Base-by-base conservation (phyloP, 2,113 vertebrate genomes). In the Nasalis larvatus region DNA sequence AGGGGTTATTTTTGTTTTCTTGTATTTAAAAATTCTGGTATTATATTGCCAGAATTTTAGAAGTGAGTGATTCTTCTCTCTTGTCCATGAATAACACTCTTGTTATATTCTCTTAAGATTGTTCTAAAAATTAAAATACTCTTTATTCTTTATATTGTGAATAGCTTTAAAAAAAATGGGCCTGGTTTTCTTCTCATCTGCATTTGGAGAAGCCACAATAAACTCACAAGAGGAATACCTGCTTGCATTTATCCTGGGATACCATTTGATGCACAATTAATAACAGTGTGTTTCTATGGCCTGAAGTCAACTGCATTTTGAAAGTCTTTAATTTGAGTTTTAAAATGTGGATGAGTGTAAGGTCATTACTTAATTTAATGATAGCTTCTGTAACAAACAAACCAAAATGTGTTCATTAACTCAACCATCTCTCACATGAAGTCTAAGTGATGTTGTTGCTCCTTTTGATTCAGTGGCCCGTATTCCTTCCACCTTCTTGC, bases 11-110 rank as follows among this genome's bases (percentile, higher is more conserved):
- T 93, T 91, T 37, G 21, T 86, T 88, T 78, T 54, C 32, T 56
- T 91, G 42, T 68, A 63, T 66, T 97, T 93, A 73, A 58, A 86
- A 96, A 73, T 96, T 95, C 27, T 90, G 30, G 9, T 81, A 21
- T 30, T 14, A 71, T 77, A n/a, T 69, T 91, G 5, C 10, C 37
- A 69, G n/a, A 76, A 45, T 45, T 69, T 83, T 56, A 45, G 23
- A 92, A 6, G 16, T 77, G 27, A 69, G 45, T n/a, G 18, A 68
- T 86, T 63, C 18, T 82, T 88, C 25, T 89, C 4, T 81, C 37
- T 80, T 40, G 27, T 82, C 58, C 8, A 23, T 93, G 47, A 8
- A 8, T 49, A 81, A 0, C 11, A 81, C 2, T 93, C 42, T 92
- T 92, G 49, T 63, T 78, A 2, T 94, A 35, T 47, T 93, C 11